phyloP scores from a whole-genome alignment of 2,888 invertebrate genomes.

The Caradrina clavipalpis region DNA sequence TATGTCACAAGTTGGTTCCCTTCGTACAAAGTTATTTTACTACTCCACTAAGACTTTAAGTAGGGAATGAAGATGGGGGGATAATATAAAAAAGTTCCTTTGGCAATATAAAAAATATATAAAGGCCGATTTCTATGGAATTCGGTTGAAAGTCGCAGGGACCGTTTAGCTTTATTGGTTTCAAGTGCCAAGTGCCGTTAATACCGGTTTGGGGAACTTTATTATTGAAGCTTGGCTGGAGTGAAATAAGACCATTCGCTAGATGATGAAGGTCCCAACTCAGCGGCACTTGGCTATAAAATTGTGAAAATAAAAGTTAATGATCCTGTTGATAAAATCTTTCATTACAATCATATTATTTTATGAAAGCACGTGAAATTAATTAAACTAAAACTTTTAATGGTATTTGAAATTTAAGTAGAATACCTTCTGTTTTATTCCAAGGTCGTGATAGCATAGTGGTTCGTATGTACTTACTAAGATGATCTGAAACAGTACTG shows the following conservation, averaged over 20 bases:
- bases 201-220: conserved; percentile 54
- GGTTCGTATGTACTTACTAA: not conserved
- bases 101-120: conserved; percentile 64
- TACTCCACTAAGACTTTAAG: conserved; percentile 83
- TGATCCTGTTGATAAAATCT: conserved; percentile 45
- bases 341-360: conserved; percentile 39
- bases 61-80: conserved; percentile 71
- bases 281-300: conserved; percentile 34
- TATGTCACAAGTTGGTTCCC: conserved; percentile 78
- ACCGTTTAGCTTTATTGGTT: conserved; percentile 54
- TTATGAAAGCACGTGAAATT: conserved; percentile 12
- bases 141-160: conserved; percentile 40
- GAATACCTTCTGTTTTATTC: not conserved
- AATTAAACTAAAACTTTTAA: conserved; percentile 20
- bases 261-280: conserved; percentile 44
- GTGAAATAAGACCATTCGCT: conserved; percentile 42
- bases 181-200: conserved; percentile 54
- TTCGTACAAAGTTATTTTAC: conserved; percentile 82
- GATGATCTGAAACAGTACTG: no score
- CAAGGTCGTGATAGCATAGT: no score
- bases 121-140: conserved; percentile 46
- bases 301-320: conserved; percentile 50
- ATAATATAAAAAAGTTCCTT: conserved; percentile 67
- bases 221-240: conserved; percentile 39
- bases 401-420: conserved; percentile 1